Base-by-base conservation (phyloP, 2,888 invertebrate genomes). In the Agrochola lychnidis region DNA sequence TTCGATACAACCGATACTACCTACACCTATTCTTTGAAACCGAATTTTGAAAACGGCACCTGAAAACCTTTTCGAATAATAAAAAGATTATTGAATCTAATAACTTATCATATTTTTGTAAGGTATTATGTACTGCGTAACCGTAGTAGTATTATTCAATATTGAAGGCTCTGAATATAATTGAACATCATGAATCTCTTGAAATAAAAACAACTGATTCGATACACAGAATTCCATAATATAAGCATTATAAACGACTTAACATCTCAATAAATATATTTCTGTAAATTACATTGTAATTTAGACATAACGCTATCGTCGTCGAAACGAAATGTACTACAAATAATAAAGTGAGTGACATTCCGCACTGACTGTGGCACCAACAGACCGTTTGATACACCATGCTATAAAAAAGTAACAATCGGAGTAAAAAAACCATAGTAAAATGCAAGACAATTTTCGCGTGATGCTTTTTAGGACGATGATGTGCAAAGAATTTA, bases 331-430 rank as follows among this genome's bases (percentile, higher is more conserved):
- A 83, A 74, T 77, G 70, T 72, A 80, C 74, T 69, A 77, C 67
- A 74, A 82, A 80, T 78, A 82, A 76, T 67, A 73, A 73, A 86
- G 84, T 78, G 82, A 82, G 69, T 82, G 81, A 79, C 84, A 81
- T 82, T 75, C 72, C 73, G 66, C 70, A 62, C 14, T 30, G 40
- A 71, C 68, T 73, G 73, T 74, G 16, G 19, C 30, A 30, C 45
- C 64, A 64, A 69, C 68, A 70, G 30, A 59, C 62, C 69, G 63
- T 79, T 87, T 72, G 71, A 57, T 70, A 70, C 69, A 71, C 70
- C 68, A 85, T 78, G 82, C 64, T 72, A 22, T 53, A 64, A 36
- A 19, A 71, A 71, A 59, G 48, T 59, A 62, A 70, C 59, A 68
- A 73, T 69, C 36, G 22, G 57, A 69, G 19, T 3, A 56, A 56